phyloP scores from a whole-genome alignment of 2,888 invertebrate species.

The Lepidocyrtoides sp. region DNA sequence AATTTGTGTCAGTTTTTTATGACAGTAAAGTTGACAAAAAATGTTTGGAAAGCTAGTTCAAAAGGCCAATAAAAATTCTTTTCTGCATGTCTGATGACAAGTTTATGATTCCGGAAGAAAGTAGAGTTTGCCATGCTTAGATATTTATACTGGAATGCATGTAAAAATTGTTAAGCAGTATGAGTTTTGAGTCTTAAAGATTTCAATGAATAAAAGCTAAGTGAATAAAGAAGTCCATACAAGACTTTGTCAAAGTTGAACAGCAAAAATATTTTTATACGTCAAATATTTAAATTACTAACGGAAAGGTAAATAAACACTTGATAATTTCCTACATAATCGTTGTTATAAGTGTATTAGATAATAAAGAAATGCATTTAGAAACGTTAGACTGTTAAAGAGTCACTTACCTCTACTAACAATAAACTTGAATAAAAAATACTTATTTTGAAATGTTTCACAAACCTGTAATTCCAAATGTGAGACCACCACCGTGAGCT shows the following conservation, averaged over 20 bases:
- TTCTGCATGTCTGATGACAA: constrained; percentile 33
- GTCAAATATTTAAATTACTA: neutral
- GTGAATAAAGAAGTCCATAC: too few relatives aligned
- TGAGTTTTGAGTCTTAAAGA: too few relatives aligned
- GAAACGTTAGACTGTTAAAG: neutral
- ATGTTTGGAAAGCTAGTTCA: neutral
- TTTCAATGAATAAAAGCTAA: too few relatives aligned
- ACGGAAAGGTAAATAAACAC: neutral
- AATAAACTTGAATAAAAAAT: too few relatives aligned
- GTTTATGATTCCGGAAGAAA: constrained; percentile 70
- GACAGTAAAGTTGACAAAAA: neutral
- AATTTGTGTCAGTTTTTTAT: neutral
- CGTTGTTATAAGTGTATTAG: neutral
- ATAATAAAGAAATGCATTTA: neutral
- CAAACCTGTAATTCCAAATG: constrained; percentile 79
- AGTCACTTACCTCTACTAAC: neutral
- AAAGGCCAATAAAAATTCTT: neutral
- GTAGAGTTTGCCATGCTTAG: too few relatives aligned
- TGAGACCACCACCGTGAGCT: constrained; percentile 78
- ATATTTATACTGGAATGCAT: too few relatives aligned
- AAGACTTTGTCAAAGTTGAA: too few relatives aligned
- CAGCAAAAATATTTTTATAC: too few relatives aligned
- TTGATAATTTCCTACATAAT: neutral
- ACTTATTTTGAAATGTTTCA: too few relatives aligned
- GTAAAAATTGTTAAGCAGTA: too few relatives aligned